Conservation (phyloP, 2,888 invertebrate genomes). For the Spodoptera exigua region DNA sequence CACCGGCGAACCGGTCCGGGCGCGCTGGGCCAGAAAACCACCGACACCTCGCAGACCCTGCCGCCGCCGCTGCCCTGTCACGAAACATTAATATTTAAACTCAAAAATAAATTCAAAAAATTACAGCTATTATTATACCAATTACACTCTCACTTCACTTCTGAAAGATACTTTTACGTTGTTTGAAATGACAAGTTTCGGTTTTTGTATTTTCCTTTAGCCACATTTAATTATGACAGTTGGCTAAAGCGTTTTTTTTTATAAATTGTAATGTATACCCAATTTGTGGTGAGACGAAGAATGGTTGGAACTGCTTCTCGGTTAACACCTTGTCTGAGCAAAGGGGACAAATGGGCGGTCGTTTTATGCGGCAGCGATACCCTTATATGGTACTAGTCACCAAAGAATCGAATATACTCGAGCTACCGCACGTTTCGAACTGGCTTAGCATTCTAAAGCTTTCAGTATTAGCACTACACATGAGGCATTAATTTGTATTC, state of each 20-base stretch:
- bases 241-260: conserved; percentile 59
- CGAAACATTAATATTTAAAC: conserved; percentile 87
- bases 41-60: conserved; percentile 82
- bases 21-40: conserved; percentile 88
- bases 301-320: conserved; percentile 68
- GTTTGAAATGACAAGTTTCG: conserved; percentile 67
- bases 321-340: conserved; percentile 80
- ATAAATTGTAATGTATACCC: conserved; percentile 60
- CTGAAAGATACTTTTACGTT: conserved; percentile 65
- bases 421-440: conserved; percentile 49
- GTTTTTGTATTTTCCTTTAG: conserved; percentile 52
- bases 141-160: conserved; percentile 71
- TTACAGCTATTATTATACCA: conserved; percentile 78
- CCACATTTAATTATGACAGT: conserved; percentile 66
- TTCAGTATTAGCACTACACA: conserved; percentile 34
- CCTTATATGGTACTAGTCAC: conserved; percentile 74
- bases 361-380: conserved; percentile 72
- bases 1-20: conserved; percentile 83
- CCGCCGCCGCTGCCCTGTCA: conserved; percentile 83
- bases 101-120: conserved; percentile 77
- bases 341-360: conserved; percentile 81
- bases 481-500: conserved; percentile 36
- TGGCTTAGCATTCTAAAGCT: conserved; percentile 37
- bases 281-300: conserved; percentile 72
- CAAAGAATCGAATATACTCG: conserved; percentile 66